Conservation (phyloP, 2,888 invertebrate genomes). For the Sipha maydis region DNA sequence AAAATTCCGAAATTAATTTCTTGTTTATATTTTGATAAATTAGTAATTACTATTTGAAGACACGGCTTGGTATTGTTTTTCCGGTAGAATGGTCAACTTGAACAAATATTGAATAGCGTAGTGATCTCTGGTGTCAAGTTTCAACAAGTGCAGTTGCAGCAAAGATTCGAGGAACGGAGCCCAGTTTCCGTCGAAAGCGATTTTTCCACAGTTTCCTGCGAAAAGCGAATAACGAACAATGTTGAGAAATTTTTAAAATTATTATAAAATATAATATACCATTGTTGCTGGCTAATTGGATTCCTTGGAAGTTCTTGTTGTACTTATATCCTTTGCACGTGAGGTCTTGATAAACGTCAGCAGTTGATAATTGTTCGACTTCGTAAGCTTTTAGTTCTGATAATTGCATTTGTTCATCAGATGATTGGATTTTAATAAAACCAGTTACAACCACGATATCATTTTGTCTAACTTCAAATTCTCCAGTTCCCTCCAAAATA, state of each 20-base stretch:
- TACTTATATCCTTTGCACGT: slow-evolving; percentile 89
- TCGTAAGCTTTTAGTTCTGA: slow-evolving; percentile 68
- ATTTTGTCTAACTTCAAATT: slow-evolving; percentile 90
- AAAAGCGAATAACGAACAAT: neutral
- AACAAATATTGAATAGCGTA: slow-evolving; percentile 89
- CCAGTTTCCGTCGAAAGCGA: slow-evolving; percentile 93
- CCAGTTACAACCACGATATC: slow-evolving; percentile 86
- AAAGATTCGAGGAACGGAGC: slow-evolving; percentile 95
- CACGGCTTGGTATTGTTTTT: slow-evolving; percentile 71
- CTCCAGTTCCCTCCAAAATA: slow-evolving; percentile 83
- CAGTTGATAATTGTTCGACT: slow-evolving; percentile 70
- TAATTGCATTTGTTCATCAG: slow-evolving; percentile 74
- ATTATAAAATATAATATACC: slow-evolving; percentile 67
- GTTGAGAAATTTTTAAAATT: too few relatives aligned
- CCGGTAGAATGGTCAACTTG: slow-evolving; percentile 82
- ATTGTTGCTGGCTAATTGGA: slow-evolving; percentile 77
- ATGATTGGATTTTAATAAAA: slow-evolving; percentile 75
- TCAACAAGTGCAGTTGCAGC: slow-evolving; percentile 90
- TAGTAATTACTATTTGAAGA: slow-evolving; percentile 66
- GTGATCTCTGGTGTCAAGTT: slow-evolving; percentile 79
- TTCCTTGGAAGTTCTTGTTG: slow-evolving; percentile 83
- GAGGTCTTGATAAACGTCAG: slow-evolving; percentile 88
- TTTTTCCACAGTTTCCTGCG: slow-evolving; percentile 74
- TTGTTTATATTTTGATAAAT: neutral
- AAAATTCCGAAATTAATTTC: neutral